These are phyloP conservation scores for Drosophila atripex DNA, from an alignment of 2,888 invertebrate species.

Conservation along the genomic window DNA sequence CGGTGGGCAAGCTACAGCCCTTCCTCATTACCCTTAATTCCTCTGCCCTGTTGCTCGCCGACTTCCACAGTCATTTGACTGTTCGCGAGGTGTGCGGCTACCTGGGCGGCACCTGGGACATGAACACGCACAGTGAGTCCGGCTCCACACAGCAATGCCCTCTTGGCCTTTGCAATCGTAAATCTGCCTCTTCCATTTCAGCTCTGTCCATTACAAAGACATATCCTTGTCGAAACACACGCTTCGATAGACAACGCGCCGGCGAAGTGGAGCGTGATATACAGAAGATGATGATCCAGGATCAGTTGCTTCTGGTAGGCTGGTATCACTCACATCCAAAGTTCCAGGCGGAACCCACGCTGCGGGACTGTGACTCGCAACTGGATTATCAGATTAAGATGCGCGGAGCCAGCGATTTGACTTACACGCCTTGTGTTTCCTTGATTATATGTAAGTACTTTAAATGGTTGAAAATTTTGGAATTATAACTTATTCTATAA, in stretches of 20 bases:
- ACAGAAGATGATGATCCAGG: conserved; percentile 91
- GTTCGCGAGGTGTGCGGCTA: conserved; percentile 98
- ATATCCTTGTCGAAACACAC: conserved; percentile 93
- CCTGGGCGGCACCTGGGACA: conserved; percentile 97
- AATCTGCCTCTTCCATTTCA: conserved; percentile 82
- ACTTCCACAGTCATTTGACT: conserved; percentile 97
- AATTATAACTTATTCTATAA: not conserved
- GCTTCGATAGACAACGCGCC: conserved; percentile 91
- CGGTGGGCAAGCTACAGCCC: conserved; percentile 95
- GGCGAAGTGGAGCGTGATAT: conserved; percentile 92
- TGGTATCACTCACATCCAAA: conserved; percentile 98
- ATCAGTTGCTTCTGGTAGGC: conserved; percentile 92
- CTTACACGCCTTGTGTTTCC: conserved; percentile 96
- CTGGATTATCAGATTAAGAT: conserved; percentile 97
- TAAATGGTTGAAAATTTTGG: not conserved
- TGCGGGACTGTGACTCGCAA: conserved; percentile 95
- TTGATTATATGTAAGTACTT: conserved; percentile 92
- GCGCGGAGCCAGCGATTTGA: conserved; percentile 95
- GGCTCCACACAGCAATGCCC: conserved; percentile 35
- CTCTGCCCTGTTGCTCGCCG: conserved; percentile 93
- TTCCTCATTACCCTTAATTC: conserved; percentile 94
- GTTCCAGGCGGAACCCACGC: conserved; percentile 93
- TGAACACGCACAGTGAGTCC: conserved; percentile 94
- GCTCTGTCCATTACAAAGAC: conserved; percentile 94
- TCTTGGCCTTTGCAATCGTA: too few species aligned